Evolutionary conservation across 1,140 invertebrate species (phyloP).

Genomic region (Tachypleus tridentatus): DNA sequence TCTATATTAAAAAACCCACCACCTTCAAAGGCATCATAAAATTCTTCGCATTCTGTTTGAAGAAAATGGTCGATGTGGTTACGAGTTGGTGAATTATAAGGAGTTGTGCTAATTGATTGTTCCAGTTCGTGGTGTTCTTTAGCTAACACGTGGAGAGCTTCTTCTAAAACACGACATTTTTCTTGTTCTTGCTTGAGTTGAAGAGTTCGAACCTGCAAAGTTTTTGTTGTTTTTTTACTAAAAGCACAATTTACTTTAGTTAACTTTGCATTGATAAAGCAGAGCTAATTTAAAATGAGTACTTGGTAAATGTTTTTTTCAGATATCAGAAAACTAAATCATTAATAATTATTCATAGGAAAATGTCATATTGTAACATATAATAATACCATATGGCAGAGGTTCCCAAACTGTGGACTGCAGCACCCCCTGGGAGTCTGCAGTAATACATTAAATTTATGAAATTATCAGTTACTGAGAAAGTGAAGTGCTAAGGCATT

Average conservation of each 20-base stretch:
- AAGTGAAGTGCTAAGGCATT: too few species aligned
- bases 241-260: slow-evolving; percentile 1
- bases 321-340: slow-evolving; percentile 1
- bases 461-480: too few species aligned
- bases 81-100: slow-evolving; percentile 21
- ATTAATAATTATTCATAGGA: not conserved
- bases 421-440: too few species aligned
- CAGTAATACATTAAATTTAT: too few species aligned
- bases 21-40: slow-evolving; percentile 45
- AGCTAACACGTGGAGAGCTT: slow-evolving; percentile 51
- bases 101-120: slow-evolving; percentile 40
- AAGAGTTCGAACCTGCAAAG: slow-evolving; percentile 31
- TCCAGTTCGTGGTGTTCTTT: slow-evolving; percentile 54
- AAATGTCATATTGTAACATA: too few species aligned
- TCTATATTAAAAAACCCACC: slow-evolving; percentile 23
- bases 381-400: too few species aligned
- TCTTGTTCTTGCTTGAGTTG: slow-evolving; percentile 42
- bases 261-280: not conserved
- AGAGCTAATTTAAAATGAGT: slow-evolving; percentile 13
- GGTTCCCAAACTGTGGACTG: too few species aligned
- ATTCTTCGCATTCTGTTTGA: slow-evolving; percentile 51
- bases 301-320: slow-evolving; percentile 1
- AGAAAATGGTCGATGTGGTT: slow-evolving; percentile 12
- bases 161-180: slow-evolving; percentile 50
- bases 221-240: not conserved